Evolutionary conservation across 2,797 vertebrate genomes (phyloP).

Genomic region (Crocidura indochinensis): DNA sequence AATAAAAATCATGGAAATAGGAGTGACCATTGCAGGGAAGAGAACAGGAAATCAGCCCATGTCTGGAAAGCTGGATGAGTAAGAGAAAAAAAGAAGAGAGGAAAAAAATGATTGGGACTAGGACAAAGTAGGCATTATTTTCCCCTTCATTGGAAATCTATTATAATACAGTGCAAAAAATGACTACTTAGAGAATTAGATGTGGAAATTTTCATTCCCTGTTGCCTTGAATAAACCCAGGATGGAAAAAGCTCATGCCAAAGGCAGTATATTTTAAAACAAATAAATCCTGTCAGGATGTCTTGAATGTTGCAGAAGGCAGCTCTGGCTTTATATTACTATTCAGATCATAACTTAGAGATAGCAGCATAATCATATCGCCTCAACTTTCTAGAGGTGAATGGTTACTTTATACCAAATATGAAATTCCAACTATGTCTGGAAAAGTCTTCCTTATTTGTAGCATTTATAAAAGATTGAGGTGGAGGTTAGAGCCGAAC

Average conservation of each 20-base stretch:
- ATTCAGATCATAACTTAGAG: background rate
- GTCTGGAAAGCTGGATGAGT: background rate
- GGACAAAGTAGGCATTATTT: constrained; percentile 10
- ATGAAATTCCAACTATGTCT: background rate
- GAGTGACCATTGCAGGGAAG: background rate
- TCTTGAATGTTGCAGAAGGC: constrained; percentile 25
- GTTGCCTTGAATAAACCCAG: constrained; percentile 70
- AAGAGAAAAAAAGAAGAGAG: constrained; percentile 1
- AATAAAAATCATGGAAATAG: constrained; percentile 35
- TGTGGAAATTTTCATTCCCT: constrained; percentile 69
- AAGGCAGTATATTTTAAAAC: constrained; percentile 68
- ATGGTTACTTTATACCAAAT: constrained; percentile 7
- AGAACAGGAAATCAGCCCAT: background rate
- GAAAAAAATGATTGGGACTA: background rate
- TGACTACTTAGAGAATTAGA: constrained; percentile 61
- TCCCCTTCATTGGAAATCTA: constrained; percentile 55
- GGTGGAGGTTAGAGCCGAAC: too few species aligned
- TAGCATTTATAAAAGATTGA: background rate
- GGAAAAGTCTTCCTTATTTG: background rate
- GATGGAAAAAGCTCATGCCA: constrained; percentile 71
- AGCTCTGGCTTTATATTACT: constrained; percentile 9
- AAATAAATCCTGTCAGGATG: constrained; percentile 52
- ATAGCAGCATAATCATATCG: background rate
- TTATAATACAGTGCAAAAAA: constrained; percentile 47
- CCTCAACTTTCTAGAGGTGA: background rate